A percentile compares a stretch with the other conserved stretches of the same genome.
Evolutionary conservation across 2,888 invertebrate genomes (phyloP).

Genomic region (Gryllus longicercus): DNA sequence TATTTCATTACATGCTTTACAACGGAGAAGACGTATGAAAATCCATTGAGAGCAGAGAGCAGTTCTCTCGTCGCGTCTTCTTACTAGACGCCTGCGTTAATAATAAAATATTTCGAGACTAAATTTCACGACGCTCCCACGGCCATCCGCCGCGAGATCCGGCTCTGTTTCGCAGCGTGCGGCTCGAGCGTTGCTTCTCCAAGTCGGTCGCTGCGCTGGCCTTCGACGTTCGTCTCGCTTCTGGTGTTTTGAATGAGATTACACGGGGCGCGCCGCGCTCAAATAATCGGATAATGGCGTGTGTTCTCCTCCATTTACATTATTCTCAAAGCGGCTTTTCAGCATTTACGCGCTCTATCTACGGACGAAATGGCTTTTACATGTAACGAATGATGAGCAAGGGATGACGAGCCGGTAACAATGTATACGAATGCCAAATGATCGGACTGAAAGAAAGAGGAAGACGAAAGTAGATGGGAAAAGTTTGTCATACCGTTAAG

Average conservation of each 20-base stretch:
- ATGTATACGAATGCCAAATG: no score
- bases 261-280: neutral
- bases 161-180: no score
- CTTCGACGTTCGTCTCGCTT: neutral
- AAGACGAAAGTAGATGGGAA: no score
- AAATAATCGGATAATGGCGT: neutral
- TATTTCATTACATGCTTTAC: neutral
- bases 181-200: no score
- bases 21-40: neutral
- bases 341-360: neutral
- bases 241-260: neutral
- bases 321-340: neutral
- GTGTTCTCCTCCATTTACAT: neutral
- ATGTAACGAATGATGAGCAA: no score
- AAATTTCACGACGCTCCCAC: neutral
- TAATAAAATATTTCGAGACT: constrained; percentile 1
- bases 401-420: no score
- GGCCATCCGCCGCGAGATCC: neutral
- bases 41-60: neutral
- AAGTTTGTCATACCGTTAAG: no score
- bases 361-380: no score
- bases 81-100: neutral
- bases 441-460: no score
- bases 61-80: neutral
- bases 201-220: neutral